phyloP scores from a whole-genome alignment of 2,797 vertebrate species.

The Hippopotamyrus pictus region DNA sequence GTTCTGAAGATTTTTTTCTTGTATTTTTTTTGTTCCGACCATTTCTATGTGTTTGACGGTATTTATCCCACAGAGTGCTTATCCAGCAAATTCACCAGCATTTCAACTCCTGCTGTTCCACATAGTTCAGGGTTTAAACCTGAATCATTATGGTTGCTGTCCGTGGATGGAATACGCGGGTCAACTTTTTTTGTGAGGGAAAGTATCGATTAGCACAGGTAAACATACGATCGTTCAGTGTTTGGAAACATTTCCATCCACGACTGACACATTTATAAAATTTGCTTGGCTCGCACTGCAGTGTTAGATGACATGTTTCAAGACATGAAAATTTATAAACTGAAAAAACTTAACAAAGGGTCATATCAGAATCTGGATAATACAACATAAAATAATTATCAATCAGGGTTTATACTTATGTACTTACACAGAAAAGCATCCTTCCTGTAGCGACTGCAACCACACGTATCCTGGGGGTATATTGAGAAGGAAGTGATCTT shows the following conservation, averaged over 20 bases:
- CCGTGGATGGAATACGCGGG: background rate
- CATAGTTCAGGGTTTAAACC: background rate
- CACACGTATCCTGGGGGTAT: background rate
- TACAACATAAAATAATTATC: background rate
- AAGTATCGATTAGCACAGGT: background rate
- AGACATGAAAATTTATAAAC: background rate
- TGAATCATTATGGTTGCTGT: background rate
- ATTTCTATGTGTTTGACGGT: background rate
- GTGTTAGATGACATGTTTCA: background rate
- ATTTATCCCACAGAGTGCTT: background rate
- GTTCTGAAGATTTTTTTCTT: background rate
- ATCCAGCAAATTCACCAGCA: background rate
- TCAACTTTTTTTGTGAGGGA: background rate
- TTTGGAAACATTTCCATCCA: background rate
- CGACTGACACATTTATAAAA: background rate
- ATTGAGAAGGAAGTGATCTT: background rate
- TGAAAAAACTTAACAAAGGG: background rate
- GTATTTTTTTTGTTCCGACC: background rate
- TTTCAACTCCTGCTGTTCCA: background rate
- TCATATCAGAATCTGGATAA: background rate
- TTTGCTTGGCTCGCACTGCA: background rate
- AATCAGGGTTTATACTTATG: background rate
- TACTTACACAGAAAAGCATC: background rate
- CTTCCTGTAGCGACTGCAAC: background rate
- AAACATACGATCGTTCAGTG: background rate